Evolutionary conservation across 2,113 vertebrate genomes (phyloP).

Genomic region (Odontophorus gujanensis): DNA sequence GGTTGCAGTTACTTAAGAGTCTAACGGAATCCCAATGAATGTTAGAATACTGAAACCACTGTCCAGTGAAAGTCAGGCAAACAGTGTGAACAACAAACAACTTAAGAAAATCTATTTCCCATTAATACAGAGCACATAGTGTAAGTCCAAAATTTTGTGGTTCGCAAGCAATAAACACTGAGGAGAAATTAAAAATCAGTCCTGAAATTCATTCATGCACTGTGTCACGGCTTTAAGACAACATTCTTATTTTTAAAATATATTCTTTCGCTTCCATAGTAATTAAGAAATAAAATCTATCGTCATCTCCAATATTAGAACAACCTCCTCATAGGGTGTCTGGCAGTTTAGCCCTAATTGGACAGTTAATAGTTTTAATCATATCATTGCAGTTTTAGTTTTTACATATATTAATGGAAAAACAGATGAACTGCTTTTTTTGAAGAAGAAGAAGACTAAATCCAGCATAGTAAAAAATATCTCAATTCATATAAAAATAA

Average conservation of each 20-base stretch:
- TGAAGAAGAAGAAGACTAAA: neutral
- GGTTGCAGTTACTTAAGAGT: neutral
- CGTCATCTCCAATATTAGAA: constrained; percentile 4
- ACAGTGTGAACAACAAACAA: neutral
- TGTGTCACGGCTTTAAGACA: constrained; percentile 36
- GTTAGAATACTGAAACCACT: neutral
- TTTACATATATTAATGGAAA: neutral
- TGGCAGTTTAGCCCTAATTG: constrained; percentile 56
- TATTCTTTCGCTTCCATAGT: constrained; percentile 28
- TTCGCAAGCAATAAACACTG: neutral
- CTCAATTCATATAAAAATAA: neutral
- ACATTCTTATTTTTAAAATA: constrained; percentile 46
- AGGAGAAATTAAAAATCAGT: constrained; percentile 41
- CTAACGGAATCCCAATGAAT: neutral
- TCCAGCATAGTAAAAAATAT: neutral
- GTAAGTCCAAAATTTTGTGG: neutral
- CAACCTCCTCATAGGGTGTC: constrained; percentile 30
- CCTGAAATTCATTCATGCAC: constrained; percentile 23
- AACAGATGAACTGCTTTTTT: neutral
- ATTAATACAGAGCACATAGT: neutral
- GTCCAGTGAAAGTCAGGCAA: neutral
- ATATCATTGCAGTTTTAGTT: neutral
- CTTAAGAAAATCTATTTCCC: neutral
- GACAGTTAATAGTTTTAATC: constrained; percentile 57
- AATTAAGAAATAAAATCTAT: constrained; percentile 64